These are phyloP conservation scores for Rhagologus leucostigma DNA, from an alignment of 2,113 vertebrate species.

Conservation along the genomic window DNA sequence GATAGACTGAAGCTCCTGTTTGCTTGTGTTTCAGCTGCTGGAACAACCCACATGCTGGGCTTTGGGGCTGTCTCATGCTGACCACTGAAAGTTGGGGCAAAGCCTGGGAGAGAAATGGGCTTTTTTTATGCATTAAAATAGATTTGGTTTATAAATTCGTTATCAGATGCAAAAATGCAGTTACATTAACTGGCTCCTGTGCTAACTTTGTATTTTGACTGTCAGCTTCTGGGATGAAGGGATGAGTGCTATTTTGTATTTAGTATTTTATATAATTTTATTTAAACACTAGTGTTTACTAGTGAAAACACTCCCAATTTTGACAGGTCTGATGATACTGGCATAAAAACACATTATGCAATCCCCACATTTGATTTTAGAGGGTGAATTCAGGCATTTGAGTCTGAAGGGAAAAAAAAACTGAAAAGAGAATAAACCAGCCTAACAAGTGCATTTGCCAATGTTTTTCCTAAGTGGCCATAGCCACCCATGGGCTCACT, in stretches of 20 bases:
- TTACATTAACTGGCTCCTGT: neutral
- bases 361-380: neutral
- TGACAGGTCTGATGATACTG: neutral
- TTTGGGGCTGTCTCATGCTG: neutral
- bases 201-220: neutral
- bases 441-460: neutral
- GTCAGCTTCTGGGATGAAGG: neutral
- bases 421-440: neutral
- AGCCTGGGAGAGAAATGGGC: neutral
- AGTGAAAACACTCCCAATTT: neutral
- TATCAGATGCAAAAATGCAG: neutral
- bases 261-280: neutral
- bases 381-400: neutral
- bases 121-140: neutral
- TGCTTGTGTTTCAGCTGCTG: neutral
- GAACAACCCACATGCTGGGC: neutral
- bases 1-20: neutral
- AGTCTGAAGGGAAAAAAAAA: neutral
- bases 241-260: fast-evolving
- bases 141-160: neutral
- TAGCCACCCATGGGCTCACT: neutral
- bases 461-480: neutral
- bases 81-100: neutral
- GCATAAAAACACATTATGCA: neutral
- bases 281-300: neutral